Conservation (phyloP, 2,888 invertebrate genomes). For the Laothoe populi region DNA sequence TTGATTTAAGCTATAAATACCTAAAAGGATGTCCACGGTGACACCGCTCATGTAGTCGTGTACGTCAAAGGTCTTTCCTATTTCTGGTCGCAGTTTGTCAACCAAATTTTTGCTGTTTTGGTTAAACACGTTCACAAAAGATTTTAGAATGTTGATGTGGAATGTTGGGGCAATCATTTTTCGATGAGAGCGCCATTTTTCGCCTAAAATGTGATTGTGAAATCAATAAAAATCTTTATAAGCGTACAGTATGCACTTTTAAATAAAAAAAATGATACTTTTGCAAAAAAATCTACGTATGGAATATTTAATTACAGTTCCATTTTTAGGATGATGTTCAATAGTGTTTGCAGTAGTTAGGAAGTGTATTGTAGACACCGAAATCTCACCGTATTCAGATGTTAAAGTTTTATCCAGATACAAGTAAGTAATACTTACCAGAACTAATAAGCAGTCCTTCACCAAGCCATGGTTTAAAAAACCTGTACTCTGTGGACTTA, state of each 20-base stretch:
- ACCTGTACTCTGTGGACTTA: conserved; percentile 89
- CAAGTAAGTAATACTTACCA: conserved; percentile 18
- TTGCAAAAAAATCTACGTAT: no score
- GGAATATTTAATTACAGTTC: no score
- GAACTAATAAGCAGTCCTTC: conserved; percentile 91
- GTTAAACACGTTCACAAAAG: conserved; percentile 91
- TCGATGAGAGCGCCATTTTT: conserved; percentile 92
- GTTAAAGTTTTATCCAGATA: no score
- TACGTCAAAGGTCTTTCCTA: conserved; percentile 89
- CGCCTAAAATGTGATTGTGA: conserved; percentile 72
- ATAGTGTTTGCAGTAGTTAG: no score
- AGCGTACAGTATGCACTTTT: no score
- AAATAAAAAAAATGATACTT: no score
- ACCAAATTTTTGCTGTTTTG: conserved; percentile 89
- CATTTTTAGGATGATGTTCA: no score
- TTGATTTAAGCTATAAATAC: conserved; percentile 57
- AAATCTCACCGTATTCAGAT: no score
- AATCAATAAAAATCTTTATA: no score
- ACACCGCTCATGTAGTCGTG: conserved; percentile 92
- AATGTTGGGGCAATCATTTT: conserved; percentile 94
- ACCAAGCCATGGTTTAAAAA: conserved; percentile 92
- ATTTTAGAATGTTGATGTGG: conserved; percentile 92
- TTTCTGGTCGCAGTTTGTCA: conserved; percentile 86
- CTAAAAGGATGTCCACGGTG: conserved; percentile 90
- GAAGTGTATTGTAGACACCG: no score